These are phyloP conservation scores for Nephrocerus scutellatus DNA, from an alignment of 2,888 invertebrate species.

Conservation along the genomic window DNA sequence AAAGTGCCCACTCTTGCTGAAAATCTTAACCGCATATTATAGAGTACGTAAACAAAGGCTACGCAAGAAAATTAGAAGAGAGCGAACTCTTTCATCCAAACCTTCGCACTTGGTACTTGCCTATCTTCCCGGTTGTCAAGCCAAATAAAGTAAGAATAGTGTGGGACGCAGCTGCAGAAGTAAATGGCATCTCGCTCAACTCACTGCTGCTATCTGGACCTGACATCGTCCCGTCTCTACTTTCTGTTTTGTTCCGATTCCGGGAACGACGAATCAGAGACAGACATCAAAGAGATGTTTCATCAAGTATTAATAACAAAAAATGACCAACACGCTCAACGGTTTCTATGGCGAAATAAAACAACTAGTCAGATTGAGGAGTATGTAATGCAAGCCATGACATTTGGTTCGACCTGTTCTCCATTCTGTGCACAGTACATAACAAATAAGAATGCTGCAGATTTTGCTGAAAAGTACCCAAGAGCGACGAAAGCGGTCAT, in stretches of 20 bases:
- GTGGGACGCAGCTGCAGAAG: slow-evolving; percentile 34
- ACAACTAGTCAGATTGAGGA: slow-evolving; percentile 11
- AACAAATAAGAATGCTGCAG: slow-evolving; percentile 18
- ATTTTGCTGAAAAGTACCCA: too few species aligned
- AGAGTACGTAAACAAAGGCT: slow-evolving; percentile 22
- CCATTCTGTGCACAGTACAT: slow-evolving; percentile 18
- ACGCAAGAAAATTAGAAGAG: slow-evolving; percentile 18
- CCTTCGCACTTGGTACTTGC: slow-evolving; percentile 33
- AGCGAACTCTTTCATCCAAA: too few species aligned
- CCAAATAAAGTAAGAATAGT: slow-evolving; percentile 30
- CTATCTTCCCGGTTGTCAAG: slow-evolving; percentile 30
- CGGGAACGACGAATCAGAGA: slow-evolving; percentile 33
- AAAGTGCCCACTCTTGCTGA: too few species aligned
- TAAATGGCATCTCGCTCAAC: slow-evolving; percentile 28
- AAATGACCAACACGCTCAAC: slow-evolving; percentile 28
- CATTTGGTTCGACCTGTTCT: slow-evolving; percentile 22
- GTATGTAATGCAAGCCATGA: slow-evolving; percentile 21
- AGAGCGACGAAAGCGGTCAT: too few species aligned
- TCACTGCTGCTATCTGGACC: slow-evolving; percentile 33
- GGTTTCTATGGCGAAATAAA: slow-evolving; percentile 30
- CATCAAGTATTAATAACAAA: slow-evolving; percentile 22
- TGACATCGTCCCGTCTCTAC: slow-evolving; percentile 31
- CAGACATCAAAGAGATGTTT: slow-evolving; percentile 31
- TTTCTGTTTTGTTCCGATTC: slow-evolving; percentile 37
- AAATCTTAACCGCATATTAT: too few species aligned